phyloP scores from a whole-genome alignment of 2,797 vertebrate species.

The Chelonia mydas region DNA sequence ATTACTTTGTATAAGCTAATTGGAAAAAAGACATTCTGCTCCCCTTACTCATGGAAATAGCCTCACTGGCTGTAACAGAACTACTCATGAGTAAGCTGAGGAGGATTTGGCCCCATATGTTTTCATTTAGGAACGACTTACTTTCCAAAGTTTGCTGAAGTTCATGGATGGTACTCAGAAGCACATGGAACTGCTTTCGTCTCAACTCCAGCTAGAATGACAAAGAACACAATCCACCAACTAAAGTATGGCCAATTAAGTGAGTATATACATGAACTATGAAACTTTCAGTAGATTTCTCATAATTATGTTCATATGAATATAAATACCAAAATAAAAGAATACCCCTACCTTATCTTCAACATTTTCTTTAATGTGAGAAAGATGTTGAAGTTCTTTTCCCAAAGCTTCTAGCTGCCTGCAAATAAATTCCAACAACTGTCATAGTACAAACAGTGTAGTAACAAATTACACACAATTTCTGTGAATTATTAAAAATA shows the following conservation, averaged over 20 bases:
- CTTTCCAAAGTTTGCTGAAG: constrained; percentile 98
- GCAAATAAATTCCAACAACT: constrained; percentile 34
- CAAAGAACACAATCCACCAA: constrained; percentile 14
- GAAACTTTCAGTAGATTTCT: neutral
- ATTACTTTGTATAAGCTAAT: neutral
- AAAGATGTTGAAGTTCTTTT: constrained; percentile 96
- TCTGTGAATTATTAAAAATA: constrained; percentile 13
- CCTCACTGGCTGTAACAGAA: neutral
- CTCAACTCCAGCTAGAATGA: constrained; percentile 91
- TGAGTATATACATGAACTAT: neutral
- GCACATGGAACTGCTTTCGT: constrained; percentile 98
- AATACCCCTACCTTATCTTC: constrained; percentile 92
- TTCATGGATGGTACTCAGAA: constrained; percentile 97
- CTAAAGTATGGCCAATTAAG: neutral
- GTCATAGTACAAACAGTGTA: neutral
- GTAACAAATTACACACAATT: neutral
- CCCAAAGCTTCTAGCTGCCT: constrained; percentile 96
- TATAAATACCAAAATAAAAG: neutral
- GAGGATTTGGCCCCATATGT: neutral
- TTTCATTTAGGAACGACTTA: constrained; percentile 80
- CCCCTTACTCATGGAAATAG: neutral
- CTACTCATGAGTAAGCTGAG: neutral
- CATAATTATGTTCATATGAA: neutral
- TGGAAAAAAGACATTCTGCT: neutral
- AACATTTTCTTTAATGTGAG: constrained; percentile 95